Base-by-base conservation (phyloP, 2,888 invertebrate genomes). In the Anodontia alba region DNA sequence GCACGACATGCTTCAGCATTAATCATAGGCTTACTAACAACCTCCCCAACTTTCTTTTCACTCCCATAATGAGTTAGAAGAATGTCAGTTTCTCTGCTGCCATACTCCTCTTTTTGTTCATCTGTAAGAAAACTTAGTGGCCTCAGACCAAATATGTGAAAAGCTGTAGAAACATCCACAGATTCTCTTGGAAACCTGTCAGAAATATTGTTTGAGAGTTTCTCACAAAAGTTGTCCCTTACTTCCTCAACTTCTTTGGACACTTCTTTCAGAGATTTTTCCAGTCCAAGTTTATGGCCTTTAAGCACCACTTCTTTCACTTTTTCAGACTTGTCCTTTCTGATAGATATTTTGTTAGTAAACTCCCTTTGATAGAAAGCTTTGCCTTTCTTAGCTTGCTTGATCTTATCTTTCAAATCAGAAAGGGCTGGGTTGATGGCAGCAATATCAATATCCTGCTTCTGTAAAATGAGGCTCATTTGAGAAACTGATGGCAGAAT, bases 31-130 rank as follows among this genome's bases (percentile, higher is more conserved):
- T 36, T 36, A 71, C 77, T 26, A 2, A 73, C 51, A 70, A 80
- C 29, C 17, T 36, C 51, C 33, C 36, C 42, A 5, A 17, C 17
- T 38, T 20, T 26, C n/a, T 62, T 23, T 17, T 69, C 69, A 46
- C 69, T 33, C n/a, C 80, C 67, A 62, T 73, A 80, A 43, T 76
- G 76, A 42, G 43, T 26, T 46, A 69, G 1, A 17, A 80, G 67
- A 26, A 76, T 38, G 10, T 76, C 62, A 10, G 72, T 49, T 29
- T 49, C 20, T 38, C n/a, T 38, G 17, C 2, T 36, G 43, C 31
- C 62, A 62, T 12, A 62, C 31, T 31, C 33, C 31, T 31, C 62
- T 5, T 33, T 33, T 20, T 33, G 15, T 33, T 31, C 31, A 10
- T 62, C 17, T 26, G 57, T 26, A 26, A 62, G 20, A 33, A 62